Evolutionary conservation across 2,113 vertebrate species (phyloP), one percentile per base, ranked within the genome.

Genomic region (Gambusia holbrooki): DNA sequence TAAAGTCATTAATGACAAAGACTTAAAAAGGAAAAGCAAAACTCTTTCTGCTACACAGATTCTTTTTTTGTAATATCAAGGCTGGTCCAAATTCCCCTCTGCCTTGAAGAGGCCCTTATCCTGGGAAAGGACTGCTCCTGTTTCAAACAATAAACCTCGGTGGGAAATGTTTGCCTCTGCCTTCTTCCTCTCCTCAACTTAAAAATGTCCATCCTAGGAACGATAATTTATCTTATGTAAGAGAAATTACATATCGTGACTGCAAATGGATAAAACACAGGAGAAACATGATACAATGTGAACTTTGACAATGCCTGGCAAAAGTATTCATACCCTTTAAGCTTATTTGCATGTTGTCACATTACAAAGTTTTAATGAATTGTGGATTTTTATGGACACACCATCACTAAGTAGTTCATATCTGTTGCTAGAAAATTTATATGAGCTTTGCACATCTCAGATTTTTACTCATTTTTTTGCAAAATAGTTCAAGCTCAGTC

Each of bases 1-100:
- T 93, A 93, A 94, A 94, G 93, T 95, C 94, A 95, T 95, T 94
- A 94, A 94, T 94, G 94, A 94, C 93, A 94, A 94, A 92, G 87
- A 92, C 89, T 93, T 92, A 77, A 77, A 89, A 89, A 87, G 86
- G 83, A 92, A 92, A 91, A 81, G 85, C 28, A 10, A 90, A 94
- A 92, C 90, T 93, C 90, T 93, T 90, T 92, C 84, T 90, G 91
- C 91, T 92, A 93, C 92, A 94, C 88, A 94, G 93, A 94, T 93
- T 89, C 85, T 90, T 92, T 82, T 66, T 92, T 94, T 58, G 25
- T 58, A 45, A 67, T 94, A 93, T 93, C 90, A 92, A 91, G 87
- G 80, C 90, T 92, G 89, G 90, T 85, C 85, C 83, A 87, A 91
- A 94, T 93, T 95, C 90, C 92, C 90, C 89, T 89, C 88, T 84